These are phyloP conservation scores for Isurus oxyrinchus DNA, from an alignment of 2,113 vertebrate genomes.

Conservation along the genomic window DNA sequence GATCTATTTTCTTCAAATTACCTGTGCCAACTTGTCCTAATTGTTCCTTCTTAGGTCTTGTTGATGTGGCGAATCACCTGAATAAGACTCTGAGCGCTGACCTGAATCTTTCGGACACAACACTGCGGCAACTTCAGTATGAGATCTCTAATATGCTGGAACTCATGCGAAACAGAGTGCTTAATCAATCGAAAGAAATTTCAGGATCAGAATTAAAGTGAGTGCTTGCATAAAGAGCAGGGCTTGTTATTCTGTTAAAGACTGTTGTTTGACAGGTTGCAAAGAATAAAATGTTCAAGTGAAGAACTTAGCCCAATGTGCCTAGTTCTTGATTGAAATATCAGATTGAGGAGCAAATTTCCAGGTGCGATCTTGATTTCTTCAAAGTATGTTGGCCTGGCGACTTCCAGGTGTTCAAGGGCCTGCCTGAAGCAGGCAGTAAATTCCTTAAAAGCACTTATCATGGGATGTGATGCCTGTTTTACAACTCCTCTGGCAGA, in stretches of 20 bases:
- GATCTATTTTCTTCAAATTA: background rate
- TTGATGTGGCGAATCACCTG: constrained; percentile 54
- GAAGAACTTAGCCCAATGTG: background rate
- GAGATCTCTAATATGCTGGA: constrained; percentile 57
- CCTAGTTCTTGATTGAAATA: background rate
- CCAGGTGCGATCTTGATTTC: too few species aligned
- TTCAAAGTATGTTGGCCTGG: too few species aligned
- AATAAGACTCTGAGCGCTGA: constrained; percentile 58
- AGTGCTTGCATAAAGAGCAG: constrained; percentile 38
- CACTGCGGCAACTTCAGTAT: constrained; percentile 54
- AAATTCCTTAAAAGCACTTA: too few species aligned
- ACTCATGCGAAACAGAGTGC: constrained; percentile 50
- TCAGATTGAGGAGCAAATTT: background rate
- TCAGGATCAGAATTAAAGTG: constrained; percentile 61
- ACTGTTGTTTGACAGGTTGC: background rate
- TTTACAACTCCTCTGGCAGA: too few species aligned
- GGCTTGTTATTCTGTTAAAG: background rate
- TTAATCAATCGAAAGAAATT: constrained; percentile 44
- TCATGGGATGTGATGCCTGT: too few species aligned
- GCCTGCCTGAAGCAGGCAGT: too few species aligned
- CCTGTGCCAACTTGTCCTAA: background rate
- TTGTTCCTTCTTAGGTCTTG: constrained; percentile 55
- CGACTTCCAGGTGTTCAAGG: too few species aligned
- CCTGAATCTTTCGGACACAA: constrained; percentile 51
- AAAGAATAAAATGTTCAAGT: background rate